phyloP scores from a whole-genome alignment of 2,797 vertebrate genomes.

The Periparus ater region DNA sequence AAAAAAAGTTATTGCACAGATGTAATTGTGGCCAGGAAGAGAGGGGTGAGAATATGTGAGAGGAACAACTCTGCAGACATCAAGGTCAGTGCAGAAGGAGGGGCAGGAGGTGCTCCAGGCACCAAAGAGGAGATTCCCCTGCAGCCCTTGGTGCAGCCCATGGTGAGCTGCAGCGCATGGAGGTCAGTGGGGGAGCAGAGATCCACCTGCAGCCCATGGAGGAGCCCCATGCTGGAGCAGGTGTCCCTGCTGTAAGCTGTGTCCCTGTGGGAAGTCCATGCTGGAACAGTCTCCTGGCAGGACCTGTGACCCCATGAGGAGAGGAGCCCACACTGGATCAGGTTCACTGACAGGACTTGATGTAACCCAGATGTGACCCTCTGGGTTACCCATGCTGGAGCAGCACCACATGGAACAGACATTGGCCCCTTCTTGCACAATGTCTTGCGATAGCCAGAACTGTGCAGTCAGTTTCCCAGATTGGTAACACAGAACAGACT shows the following conservation, averaged over 20 bases:
- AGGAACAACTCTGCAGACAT: neutral
- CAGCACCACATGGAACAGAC: neutral
- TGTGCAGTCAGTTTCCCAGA: neutral
- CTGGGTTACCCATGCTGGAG: rapidly evolving
- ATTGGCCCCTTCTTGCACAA: neutral
- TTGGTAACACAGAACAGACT: neutral
- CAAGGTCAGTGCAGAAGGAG: neutral
- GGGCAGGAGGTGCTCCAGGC: neutral
- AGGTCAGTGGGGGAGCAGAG: neutral
- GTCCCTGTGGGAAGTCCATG: neutral
- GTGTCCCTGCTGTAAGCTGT: neutral
- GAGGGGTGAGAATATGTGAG: neutral
- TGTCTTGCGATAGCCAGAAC: neutral
- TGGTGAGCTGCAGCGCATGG: neutral
- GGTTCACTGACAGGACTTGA: neutral
- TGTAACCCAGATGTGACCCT: too few relatives aligned
- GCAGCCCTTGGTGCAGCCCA: rapidly evolving
- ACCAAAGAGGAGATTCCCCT: rapidly evolving
- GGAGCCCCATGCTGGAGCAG: neutral
- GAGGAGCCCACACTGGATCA: neutral
- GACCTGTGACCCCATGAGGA: neutral
- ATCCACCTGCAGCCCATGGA: neutral
- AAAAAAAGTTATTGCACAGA: neutral
- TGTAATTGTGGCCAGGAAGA: neutral
- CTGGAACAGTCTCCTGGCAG: neutral